phyloP scores from a whole-genome alignment of 1,140 invertebrate species.

The Tetramorium simillimum region DNA sequence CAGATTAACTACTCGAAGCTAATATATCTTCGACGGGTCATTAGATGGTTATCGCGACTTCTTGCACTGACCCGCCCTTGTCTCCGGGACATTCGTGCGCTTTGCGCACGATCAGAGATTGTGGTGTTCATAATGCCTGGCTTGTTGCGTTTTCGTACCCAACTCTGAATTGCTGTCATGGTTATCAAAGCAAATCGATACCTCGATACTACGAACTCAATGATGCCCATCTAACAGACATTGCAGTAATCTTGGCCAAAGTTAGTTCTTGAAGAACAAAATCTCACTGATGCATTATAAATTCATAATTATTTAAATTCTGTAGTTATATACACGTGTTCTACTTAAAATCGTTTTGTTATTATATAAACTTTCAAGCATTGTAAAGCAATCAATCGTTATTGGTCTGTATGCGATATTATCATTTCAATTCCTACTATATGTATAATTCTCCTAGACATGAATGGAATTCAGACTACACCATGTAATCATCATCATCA shows the following conservation, averaged over 20 bases:
- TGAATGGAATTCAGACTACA: conserved; percentile 10
- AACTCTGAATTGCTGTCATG: neutral
- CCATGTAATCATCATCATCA: conserved; percentile 40
- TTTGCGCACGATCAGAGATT: neutral
- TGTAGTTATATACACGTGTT: neutral
- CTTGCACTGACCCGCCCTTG: conserved; percentile 40
- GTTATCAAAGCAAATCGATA: neutral
- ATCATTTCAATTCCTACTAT: conserved; percentile 25
- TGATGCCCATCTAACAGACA: neutral
- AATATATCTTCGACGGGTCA: conserved; percentile 54
- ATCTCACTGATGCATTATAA: neutral
- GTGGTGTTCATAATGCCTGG: neutral
- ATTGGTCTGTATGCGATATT: neutral
- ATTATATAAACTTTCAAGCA: neutral
- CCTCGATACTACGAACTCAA: neutral
- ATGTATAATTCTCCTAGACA: neutral
- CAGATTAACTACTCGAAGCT: conserved; percentile 51
- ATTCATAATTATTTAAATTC: neutral
- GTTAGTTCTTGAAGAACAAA: neutral
- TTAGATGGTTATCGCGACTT: conserved; percentile 43
- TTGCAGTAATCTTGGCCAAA: neutral
- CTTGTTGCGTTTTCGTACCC: conserved; percentile 19
- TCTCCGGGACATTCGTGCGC: conserved; percentile 14
- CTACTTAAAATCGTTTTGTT: neutral
- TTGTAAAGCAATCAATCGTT: neutral